These are phyloP conservation scores for Sphenopsis melanotis DNA, from an alignment of 2,797 vertebrate genomes.

Conservation along the genomic window DNA sequence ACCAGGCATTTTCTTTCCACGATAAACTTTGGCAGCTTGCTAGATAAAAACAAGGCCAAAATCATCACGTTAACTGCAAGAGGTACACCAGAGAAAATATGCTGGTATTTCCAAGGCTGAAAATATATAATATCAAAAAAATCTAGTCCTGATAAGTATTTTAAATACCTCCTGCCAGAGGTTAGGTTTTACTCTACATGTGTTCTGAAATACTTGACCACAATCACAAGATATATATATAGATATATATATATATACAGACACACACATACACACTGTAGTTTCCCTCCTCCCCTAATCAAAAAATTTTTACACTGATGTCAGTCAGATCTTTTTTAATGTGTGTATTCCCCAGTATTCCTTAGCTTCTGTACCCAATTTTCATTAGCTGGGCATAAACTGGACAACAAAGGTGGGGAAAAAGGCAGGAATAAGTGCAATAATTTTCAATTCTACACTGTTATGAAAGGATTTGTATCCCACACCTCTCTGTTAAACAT, in stretches of 20 bases:
- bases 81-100: background rate
- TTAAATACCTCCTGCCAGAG: background rate
- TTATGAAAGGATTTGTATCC: background rate
- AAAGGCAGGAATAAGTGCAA: background rate
- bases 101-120: background rate
- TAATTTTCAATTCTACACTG: background rate
- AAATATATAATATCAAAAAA: background rate
- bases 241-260: fast-evolving
- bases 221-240: background rate
- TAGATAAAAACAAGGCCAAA: constrained; percentile 51
- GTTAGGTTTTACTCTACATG: background rate
- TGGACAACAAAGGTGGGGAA: background rate
- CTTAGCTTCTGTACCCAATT: background rate
- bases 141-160: background rate
- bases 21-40: constrained; percentile 89
- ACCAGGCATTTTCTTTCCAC: constrained; percentile 96
- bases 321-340: background rate
- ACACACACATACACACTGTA: background rate
- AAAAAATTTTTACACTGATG: background rate
- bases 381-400: background rate
- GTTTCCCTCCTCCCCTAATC: background rate
- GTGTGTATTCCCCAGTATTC: background rate
- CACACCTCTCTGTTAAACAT: background rate
- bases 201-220: background rate
- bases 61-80: background rate